Conservation (phyloP, 2,113 vertebrate species). For the Rattus norvegicus region DNA sequence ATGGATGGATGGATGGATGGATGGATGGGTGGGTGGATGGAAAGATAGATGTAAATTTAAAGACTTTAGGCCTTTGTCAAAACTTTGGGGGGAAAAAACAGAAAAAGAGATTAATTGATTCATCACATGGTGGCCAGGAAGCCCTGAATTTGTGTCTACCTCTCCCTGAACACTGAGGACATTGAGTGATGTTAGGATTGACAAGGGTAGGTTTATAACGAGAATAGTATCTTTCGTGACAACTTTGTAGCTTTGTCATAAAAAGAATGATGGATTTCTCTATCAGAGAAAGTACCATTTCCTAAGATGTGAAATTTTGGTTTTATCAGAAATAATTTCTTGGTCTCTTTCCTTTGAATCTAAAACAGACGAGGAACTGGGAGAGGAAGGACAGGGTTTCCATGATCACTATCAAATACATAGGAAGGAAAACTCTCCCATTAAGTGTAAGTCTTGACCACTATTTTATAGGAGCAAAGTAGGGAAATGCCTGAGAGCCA, state of each 20-base stretch:
- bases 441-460: neutral
- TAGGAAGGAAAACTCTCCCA: neutral
- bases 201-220: conserved; percentile 4
- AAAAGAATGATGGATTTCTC: neutral
- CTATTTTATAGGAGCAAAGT: neutral
- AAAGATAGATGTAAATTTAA: neutral
- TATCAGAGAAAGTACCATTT: conserved; percentile 1
- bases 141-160: neutral
- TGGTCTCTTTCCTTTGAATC: neutral
- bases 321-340: conserved; percentile 23
- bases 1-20: too few relatives aligned
- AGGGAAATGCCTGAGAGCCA: neutral
- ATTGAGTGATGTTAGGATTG: neutral
- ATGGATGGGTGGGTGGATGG: too few relatives aligned
- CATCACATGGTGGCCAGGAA: neutral
- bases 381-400: neutral
- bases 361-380: conserved; percentile 14
- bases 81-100: neutral
- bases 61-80: neutral
- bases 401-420: neutral
- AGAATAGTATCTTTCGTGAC: neutral
- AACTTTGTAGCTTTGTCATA: neutral
- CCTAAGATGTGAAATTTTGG: neutral
- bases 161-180: neutral
- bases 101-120: neutral